A percentile compares a stretch with the other conserved stretches of the same genome.
Evolutionary conservation across 1,140 invertebrate species (phyloP).

Genomic region (Acromyrmex echinatior): DNA sequence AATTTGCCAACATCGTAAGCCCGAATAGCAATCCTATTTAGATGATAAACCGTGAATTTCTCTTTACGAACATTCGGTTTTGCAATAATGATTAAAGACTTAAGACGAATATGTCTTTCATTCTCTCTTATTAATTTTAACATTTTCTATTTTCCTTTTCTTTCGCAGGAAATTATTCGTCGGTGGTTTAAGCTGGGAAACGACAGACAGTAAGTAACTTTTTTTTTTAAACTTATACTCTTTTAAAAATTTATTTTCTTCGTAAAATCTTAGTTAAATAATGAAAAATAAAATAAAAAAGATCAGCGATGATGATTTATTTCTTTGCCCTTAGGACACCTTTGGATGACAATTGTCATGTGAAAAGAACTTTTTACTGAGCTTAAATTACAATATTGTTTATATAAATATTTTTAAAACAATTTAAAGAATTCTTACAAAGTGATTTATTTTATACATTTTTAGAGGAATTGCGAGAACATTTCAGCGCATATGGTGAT

Average conservation of each 20-base stretch:
- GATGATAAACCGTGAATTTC: conserved; percentile 44
- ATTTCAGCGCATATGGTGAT: conserved; percentile 95
- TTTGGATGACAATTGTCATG: conserved; percentile 82
- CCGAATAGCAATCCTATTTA: conserved; percentile 56
- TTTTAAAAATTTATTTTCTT: too few species aligned
- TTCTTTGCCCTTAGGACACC: conserved; percentile 81
- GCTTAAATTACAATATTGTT: conserved; percentile 16
- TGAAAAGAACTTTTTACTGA: conserved; percentile 78
- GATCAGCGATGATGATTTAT: conserved; percentile 73
- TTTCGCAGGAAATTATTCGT: conserved; percentile 98
- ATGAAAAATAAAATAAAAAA: conserved; percentile 23
- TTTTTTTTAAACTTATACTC: neutral
- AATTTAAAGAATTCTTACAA: neutral
- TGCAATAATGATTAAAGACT: conserved; percentile 55
- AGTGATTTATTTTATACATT: conserved; percentile 81
- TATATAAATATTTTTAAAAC: conserved; percentile 34
- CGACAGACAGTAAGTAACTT: conserved; percentile 96
- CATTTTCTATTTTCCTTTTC: conserved; percentile 81
- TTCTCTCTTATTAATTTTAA: conserved; percentile 70
- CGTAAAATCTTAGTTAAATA: neutral
- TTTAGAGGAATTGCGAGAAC: conserved; percentile 96
- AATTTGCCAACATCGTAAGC: conserved; percentile 71
- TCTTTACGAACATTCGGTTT: conserved; percentile 44
- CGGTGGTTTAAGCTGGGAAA: conserved; percentile 98
- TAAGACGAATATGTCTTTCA: conserved; percentile 53